Evolutionary conservation across 1,140 invertebrate species (phyloP), one percentile per base, ranked within the genome.

Genomic region (Polypedilum pembai): DNA sequence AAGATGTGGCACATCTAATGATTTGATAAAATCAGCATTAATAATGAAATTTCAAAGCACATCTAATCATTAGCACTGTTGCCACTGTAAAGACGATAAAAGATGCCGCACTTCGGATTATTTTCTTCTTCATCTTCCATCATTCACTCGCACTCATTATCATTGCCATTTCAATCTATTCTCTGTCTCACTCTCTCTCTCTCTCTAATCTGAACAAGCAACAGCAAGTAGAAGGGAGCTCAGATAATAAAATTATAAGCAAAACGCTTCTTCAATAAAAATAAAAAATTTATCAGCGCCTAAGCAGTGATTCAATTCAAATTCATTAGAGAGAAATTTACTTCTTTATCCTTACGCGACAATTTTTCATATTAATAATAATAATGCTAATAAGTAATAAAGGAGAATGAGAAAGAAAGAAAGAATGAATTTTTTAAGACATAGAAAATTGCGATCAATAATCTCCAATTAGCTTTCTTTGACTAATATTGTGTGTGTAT

Each of bases 241-340:
- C 45, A 56, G 45, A 56, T 56, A 56, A 56, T 56, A 56, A 56
- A 56, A 56, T 56, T 56, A 56, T 56, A 33, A 56, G 45, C 45
- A 12, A n/a, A 56, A 56, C n/a, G n/a, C n/a, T 56, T 56, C 45
- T 33, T 33, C 24, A 33, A 33, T 33, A 33, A 33, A 33, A 33
- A 33, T 33, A 33, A 33, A 33, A 33, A 56, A 56, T 56, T 56
- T 56, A 56, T 56, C 45, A 56, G 45, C 45, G 45, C 45, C 45
- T 56, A n/a, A 56, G n/a, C 45, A 56, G 45, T n/a, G 12, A 15
- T 56, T 56, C 45, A 56, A 56, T 56, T 56, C 12, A 56, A 56
- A 56, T 56, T 56, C 45, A 56, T 56, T 56, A 56, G 45, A 56
- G 45, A 56, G 45, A 56, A 56, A n/a, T 56, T 56, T 56, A 56